A percentile compares a stretch with the other conserved stretches of the same genome.
Conservation (phyloP, 2,113 vertebrate species). For the Paraplagusia blochii region DNA sequence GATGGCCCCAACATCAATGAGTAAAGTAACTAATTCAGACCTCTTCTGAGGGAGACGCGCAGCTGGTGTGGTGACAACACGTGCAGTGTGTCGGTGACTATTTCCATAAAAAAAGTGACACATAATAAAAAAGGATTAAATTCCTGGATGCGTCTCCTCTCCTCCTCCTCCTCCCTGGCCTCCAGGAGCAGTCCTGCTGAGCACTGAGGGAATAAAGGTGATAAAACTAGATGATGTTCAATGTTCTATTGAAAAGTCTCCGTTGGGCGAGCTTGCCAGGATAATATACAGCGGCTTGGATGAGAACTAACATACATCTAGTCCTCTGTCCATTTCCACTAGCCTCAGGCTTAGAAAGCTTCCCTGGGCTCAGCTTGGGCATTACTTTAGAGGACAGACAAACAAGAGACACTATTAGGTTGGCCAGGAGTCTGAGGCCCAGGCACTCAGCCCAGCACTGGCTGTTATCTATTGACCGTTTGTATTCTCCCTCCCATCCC, state of each 20-base stretch:
- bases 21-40: background rate
- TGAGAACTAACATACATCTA: slow-evolving; percentile 72
- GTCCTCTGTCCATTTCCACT: slow-evolving; percentile 71
- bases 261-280: slow-evolving; percentile 55
- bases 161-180: slow-evolving; percentile 29
- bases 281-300: slow-evolving; percentile 68
- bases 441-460: slow-evolving; percentile 57
- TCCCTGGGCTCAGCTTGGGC: slow-evolving; percentile 61
- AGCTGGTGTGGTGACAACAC: slow-evolving; percentile 5
- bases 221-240: slow-evolving; percentile 64
- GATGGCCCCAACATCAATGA: slow-evolving; percentile 28
- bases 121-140: slow-evolving; percentile 36
- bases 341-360: slow-evolving; percentile 60
- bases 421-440: slow-evolving; percentile 59
- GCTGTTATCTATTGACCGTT: slow-evolving; percentile 72
- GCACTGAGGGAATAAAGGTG: slow-evolving; percentile 45
- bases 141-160: slow-evolving; percentile 25
- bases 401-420: slow-evolving; percentile 72
- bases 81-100: slow-evolving; percentile 6
- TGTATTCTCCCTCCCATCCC: slow-evolving; percentile 60
- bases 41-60: background rate
- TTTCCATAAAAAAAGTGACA: slow-evolving; percentile 36
- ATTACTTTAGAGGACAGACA: slow-evolving; percentile 73
- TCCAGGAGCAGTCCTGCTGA: slow-evolving; percentile 39
- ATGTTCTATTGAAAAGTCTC: slow-evolving; percentile 61